phyloP scores from a whole-genome alignment of 2,888 invertebrate species.

The Aromia moschata region DNA sequence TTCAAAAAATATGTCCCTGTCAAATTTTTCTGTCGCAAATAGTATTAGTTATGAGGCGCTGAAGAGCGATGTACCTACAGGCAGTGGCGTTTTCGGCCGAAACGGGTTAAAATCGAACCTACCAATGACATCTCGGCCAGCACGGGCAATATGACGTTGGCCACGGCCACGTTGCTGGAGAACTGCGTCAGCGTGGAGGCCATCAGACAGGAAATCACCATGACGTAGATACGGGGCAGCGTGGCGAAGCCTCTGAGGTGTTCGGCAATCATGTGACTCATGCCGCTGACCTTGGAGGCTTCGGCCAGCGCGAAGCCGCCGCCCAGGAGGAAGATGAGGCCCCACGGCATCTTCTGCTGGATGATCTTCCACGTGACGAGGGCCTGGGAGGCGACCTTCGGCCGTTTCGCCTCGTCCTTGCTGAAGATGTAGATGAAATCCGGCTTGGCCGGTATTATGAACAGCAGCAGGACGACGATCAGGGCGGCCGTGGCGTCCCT shows the following conservation, averaged over 20 bases:
- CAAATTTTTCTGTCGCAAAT: too few relatives aligned
- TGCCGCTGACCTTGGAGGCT: conserved; percentile 76
- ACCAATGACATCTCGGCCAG: conserved; percentile 77
- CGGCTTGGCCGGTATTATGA: conserved; percentile 82
- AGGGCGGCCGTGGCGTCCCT: conserved; percentile 86
- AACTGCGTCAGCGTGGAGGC: conserved; percentile 88
- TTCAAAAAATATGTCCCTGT: too few relatives aligned
- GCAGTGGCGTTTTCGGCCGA: not conserved
- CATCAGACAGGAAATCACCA: conserved; percentile 79
- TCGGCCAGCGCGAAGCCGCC: conserved; percentile 93
- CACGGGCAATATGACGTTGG: conserved; percentile 87
- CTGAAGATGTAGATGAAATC: conserved; percentile 78
- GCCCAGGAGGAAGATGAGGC: conserved; percentile 84
- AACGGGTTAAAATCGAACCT: conserved; percentile 26
- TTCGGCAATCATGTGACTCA: conserved; percentile 79
- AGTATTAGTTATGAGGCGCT: too few relatives aligned
- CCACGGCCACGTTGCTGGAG: conserved; percentile 90
- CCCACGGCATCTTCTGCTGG: conserved; percentile 90
- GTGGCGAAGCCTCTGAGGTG: conserved; percentile 73
- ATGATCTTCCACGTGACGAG: conserved; percentile 86
- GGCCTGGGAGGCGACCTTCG: conserved; percentile 72
- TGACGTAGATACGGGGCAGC: conserved; percentile 71
- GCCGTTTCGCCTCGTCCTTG: conserved; percentile 67
- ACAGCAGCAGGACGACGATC: conserved; percentile 83
- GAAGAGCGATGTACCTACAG: too few relatives aligned